Evolutionary conservation across 2,888 invertebrate species (phyloP).

Genomic region (Luperina testacea): DNA sequence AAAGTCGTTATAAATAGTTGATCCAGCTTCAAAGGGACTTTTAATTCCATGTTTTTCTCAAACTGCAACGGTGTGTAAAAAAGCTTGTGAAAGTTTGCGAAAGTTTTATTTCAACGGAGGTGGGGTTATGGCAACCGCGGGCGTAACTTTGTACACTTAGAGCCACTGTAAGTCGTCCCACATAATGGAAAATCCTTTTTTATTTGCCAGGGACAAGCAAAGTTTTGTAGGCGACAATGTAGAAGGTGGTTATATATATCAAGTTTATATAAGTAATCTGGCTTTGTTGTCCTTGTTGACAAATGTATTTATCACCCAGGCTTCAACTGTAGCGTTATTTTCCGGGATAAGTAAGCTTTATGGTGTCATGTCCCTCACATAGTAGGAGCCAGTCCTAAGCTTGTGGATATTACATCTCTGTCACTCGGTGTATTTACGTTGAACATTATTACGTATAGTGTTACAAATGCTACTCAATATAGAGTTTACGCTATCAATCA

Average conservation of each 20-base stretch:
- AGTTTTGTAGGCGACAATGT: constrained; percentile 70
- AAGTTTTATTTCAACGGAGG: constrained; percentile 78
- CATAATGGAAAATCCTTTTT: constrained; percentile 81
- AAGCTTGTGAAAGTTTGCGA: constrained; percentile 75
- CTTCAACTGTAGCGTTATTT: constrained; percentile 57
- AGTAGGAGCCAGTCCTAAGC: constrained; percentile 41
- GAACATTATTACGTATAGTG: constrained; percentile 31
- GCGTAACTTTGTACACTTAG: constrained; percentile 81
- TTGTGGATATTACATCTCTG: constrained; percentile 50
- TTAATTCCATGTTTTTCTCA: constrained; percentile 76
- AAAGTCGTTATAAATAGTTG: constrained; percentile 63
- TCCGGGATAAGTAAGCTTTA: constrained; percentile 59
- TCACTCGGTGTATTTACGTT: constrained; percentile 21
- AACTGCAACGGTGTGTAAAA: constrained; percentile 77
- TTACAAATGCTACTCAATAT: constrained; percentile 22
- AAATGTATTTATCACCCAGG: constrained; percentile 65
- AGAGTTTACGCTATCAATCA: constrained; percentile 30
- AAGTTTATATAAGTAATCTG: constrained; percentile 65
- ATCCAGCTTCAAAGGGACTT: constrained; percentile 68
- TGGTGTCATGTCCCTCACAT: constrained; percentile 34
- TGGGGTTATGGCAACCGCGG: constrained; percentile 75
- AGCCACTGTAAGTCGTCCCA: constrained; percentile 78
- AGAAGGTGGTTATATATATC: constrained; percentile 54
- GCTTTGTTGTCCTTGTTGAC: constrained; percentile 65
- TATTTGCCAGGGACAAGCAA: constrained; percentile 75